These are phyloP conservation scores for Frankliniella fusca DNA, from an alignment of 2,888 invertebrate genomes.

Conservation along the genomic window DNA sequence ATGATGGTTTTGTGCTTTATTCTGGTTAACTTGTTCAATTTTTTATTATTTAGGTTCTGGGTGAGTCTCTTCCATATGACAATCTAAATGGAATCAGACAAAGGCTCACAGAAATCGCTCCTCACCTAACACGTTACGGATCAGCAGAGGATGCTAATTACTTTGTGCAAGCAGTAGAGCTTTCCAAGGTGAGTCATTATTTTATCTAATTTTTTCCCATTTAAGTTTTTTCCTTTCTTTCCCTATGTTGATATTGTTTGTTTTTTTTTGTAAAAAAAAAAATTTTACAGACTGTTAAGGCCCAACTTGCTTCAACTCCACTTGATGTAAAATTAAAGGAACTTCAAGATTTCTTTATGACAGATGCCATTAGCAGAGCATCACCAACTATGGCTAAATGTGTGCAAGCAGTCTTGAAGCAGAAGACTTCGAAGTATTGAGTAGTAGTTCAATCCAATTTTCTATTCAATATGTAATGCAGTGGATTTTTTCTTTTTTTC, in stretches of 20 bases:
- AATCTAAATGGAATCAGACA: conserved; percentile 73
- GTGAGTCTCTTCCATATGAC: conserved; percentile 78
- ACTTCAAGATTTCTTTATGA: conserved; percentile 89
- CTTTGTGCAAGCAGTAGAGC: conserved; percentile 71
- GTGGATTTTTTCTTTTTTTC: background rate
- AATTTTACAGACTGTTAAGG: conserved; percentile 45
- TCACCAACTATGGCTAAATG: conserved; percentile 99
- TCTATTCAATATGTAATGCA: background rate
- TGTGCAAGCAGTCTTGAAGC: conserved; percentile 82
- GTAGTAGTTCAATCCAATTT: conserved; percentile 33
- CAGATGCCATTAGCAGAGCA: conserved; percentile 91
- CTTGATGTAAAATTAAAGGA: conserved; percentile 70
- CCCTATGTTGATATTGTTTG: background rate
- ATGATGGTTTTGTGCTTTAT: background rate
- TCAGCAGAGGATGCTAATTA: conserved; percentile 79
- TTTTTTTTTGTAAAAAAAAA: background rate
- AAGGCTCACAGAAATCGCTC: conserved; percentile 80
- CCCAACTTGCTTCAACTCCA: conserved; percentile 46
- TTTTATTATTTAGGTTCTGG: conserved; percentile 52
- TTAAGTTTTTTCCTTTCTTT: conserved; percentile 27
- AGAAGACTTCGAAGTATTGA: conserved; percentile 49
- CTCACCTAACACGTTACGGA: conserved; percentile 82
- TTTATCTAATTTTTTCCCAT: background rate
- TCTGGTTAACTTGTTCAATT: background rate
- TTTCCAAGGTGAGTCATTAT: conserved; percentile 56